phyloP scores from a whole-genome alignment of 2,113 vertebrate genomes.

The human region DNA sequence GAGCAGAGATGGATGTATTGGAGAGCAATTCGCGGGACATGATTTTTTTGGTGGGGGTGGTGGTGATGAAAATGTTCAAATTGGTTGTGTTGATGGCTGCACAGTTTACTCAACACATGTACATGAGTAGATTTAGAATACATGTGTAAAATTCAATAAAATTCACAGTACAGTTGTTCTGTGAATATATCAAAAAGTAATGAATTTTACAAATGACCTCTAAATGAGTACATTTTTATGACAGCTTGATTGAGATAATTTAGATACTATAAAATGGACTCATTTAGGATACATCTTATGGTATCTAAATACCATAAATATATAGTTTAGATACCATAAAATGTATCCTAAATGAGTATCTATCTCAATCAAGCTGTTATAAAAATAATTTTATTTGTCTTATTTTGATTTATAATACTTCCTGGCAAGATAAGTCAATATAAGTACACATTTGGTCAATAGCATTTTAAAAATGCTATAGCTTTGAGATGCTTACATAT shows the following conservation, averaged over 20 bases:
- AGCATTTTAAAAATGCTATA: neutral
- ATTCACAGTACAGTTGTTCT: neutral
- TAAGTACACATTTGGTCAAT: neutral
- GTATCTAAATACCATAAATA: too few relatives aligned
- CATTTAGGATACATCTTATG: neutral
- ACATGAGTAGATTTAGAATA: too few relatives aligned
- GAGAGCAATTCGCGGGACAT: neutral
- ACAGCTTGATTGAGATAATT: neutral
- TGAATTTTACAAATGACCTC: neutral
- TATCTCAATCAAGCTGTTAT: neutral
- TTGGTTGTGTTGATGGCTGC: neutral
- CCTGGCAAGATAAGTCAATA: neutral
- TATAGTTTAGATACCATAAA: too few relatives aligned
- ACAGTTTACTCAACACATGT: neutral
- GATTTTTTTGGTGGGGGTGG: neutral
- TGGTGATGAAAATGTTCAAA: neutral
- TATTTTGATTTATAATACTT: conserved; percentile 33
- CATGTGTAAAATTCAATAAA: too few relatives aligned
- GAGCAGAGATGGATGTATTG: too few relatives aligned
- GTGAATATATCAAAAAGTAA: neutral
- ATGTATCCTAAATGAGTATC: neutral
- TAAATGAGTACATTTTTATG: neutral
- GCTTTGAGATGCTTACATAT: neutral
- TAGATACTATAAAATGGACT: neutral
- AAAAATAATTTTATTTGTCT: neutral